A percentile compares a stretch with the other conserved stretches of the same genome.
These are phyloP conservation scores for Hemicordylus capensis DNA, from an alignment of 2,113 vertebrate genomes.

Conservation along the genomic window DNA sequence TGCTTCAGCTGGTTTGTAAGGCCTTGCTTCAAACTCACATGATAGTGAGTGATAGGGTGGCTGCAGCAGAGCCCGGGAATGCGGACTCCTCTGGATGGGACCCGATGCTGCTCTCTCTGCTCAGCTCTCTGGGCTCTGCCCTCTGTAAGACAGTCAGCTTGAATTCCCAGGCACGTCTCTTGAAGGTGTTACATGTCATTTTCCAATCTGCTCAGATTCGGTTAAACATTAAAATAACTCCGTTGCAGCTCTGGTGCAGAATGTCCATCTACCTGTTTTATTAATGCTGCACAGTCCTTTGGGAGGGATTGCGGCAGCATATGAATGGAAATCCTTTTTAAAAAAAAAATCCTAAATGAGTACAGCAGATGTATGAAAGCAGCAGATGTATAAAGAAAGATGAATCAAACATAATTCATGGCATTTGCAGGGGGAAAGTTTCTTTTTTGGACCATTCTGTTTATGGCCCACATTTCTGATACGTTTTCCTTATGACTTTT, in stretches of 20 bases:
- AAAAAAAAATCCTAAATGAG: slow-evolving; percentile 30
- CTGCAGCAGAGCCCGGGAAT: no score
- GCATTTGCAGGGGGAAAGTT: slow-evolving; percentile 25
- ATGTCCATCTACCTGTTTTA: slow-evolving; percentile 28
- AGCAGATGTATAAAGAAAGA: slow-evolving; percentile 1
- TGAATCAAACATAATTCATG: slow-evolving; percentile 33
- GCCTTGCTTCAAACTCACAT: neutral
- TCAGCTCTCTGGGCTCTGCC: neutral
- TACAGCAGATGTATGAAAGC: slow-evolving; percentile 30
- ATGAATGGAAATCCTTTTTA: neutral
- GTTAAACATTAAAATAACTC: neutral
- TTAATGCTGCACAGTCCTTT: neutral
- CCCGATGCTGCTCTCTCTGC: no score
- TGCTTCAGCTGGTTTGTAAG: neutral
- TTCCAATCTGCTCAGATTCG: neutral
- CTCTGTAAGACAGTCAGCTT: neutral
- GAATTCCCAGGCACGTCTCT: neutral
- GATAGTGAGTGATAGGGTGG: no score
- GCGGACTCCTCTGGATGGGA: no score
- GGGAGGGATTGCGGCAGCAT: neutral
- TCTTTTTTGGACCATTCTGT: slow-evolving; percentile 34
- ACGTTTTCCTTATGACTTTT: slow-evolving; percentile 37
- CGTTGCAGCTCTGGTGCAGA: slow-evolving; percentile 14
- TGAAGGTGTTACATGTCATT: neutral
- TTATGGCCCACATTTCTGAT: slow-evolving; percentile 31